Evolutionary conservation across 1,140 invertebrate species (phyloP).

Genomic region (Trichonephila inaurata): DNA sequence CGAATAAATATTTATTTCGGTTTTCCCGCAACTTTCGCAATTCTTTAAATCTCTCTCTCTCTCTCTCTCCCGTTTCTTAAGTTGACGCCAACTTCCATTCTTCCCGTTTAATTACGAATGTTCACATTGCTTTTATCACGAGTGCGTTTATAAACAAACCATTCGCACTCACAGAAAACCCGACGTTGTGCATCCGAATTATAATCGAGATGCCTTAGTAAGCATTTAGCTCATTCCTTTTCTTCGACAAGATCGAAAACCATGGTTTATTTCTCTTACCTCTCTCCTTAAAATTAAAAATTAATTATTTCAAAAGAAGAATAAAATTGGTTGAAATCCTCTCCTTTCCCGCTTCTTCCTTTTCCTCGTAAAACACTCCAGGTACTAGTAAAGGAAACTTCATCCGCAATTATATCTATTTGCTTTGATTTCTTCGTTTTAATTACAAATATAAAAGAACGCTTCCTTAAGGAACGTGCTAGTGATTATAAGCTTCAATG

Average conservation of each 20-base stretch:
- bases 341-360: neutral
- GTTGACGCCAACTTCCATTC: neutral
- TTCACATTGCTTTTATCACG: constrained; percentile 38
- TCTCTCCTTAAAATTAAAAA: constrained; percentile 65
- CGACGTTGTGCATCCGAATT: neutral
- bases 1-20: constrained; percentile 17
- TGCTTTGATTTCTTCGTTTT: constrained; percentile 76
- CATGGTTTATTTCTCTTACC: constrained; percentile 11
- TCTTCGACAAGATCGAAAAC: constrained; percentile 29
- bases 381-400: constrained; percentile 66
- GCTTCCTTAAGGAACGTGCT: constrained; percentile 10
- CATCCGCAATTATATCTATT: constrained; percentile 76
- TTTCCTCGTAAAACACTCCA: constrained; percentile 8
- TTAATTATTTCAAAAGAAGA: constrained; percentile 61
- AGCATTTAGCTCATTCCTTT: constrained; percentile 34
- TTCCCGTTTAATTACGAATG: constrained; percentile 38
- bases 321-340: constrained; percentile 18
- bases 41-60: neutral
- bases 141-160: constrained; percentile 33
- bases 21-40: neutral
- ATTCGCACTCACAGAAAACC: neutral
- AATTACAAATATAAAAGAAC: constrained; percentile 75
- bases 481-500: constrained; percentile 73
- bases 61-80: neutral
- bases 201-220: constrained; percentile 14